Evolutionary conservation across 2,113 vertebrate genomes (phyloP).

Genomic region (Silurus meridionalis): DNA sequence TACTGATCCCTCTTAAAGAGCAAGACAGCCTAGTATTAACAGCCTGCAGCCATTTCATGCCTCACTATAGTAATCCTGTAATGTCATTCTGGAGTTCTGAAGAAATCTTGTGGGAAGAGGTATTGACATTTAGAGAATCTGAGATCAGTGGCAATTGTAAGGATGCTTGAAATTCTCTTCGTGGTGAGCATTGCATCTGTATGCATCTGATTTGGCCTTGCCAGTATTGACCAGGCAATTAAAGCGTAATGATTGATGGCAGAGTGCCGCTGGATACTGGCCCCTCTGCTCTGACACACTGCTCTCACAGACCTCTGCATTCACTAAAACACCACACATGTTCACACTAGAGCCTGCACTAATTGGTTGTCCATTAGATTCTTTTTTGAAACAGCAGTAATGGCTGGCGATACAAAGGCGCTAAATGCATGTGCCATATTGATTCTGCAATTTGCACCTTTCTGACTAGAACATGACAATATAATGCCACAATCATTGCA

Average conservation of each 20-base stretch:
- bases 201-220: slow-evolving; percentile 30
- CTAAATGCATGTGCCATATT: neutral
- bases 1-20: neutral
- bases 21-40: neutral
- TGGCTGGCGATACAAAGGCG: neutral
- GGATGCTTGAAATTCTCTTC: slow-evolving; percentile 24
- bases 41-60: neutral
- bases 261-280: slow-evolving; percentile 8
- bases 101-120: neutral
- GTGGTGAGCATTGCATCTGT: slow-evolving; percentile 3
- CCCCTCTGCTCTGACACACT: slow-evolving; percentile 13
- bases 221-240: slow-evolving; percentile 41
- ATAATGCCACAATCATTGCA: neutral
- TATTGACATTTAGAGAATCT: slow-evolving; percentile 28
- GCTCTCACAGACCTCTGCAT: slow-evolving; percentile 11
- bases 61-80: neutral
- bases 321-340: slow-evolving; percentile 6
- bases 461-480: neutral
- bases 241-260: slow-evolving; percentile 38
- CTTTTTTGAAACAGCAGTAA: slow-evolving; percentile 14
- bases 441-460: slow-evolving; percentile 13
- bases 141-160: slow-evolving; percentile 3
- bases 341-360: neutral
- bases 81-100: slow-evolving; percentile 8
- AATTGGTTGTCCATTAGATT: neutral